Evolutionary conservation across 1,140 invertebrate species (phyloP), one percentile per base, ranked within the genome.

Genomic region (Bombus soroeensis): DNA sequence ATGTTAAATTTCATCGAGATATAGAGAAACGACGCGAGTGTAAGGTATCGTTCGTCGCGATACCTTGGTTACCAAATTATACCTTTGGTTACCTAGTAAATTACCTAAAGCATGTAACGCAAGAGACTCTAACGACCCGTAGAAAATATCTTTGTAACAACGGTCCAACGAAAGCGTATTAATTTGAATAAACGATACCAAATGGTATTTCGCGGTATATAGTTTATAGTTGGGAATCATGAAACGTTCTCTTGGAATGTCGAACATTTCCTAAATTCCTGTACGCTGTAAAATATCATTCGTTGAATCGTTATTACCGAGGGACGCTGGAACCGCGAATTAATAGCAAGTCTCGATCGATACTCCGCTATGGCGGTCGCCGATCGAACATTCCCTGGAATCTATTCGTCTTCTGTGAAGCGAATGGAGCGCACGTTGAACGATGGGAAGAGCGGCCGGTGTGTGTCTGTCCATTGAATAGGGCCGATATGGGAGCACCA

Each of bases 401-500:
- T 53, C 9, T 13, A 15, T 13, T 39, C 12, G 41, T 72, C 34
- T 13, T 10, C 6, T 8, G 1, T 3, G 13, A 74, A 22, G n/a
- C n/a, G n/a, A n/a, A n/a, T n/a, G n/a, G 28, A 32, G 32, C n/a
- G 73, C 12, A 0, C 8, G n/a, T 59, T 0, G 28, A 32, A 53
- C 10, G 43, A 47, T n/a, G 22, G 15, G 6, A 39, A 59, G 34
- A 57, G 34, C 34, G 64, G 28, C 37, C 34, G 47, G 10, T 77
- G 25, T 66, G 75, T 39, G 10, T 77, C 22, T 25, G 76, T 62
- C 5, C 68, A 80, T 47, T 72, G 83, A 85, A 80, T 64, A 43
- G 47, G 68, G 64, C 41, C 77, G 68, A 86, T 85, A 85, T 66
- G 75, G 28, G 28, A 87, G 87, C 87, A 89, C 88, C 84, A 87